Evolutionary conservation across 1,140 invertebrate genomes (phyloP), one percentile per base, ranked within the genome.

Genomic region (Drosophila saltans): DNA sequence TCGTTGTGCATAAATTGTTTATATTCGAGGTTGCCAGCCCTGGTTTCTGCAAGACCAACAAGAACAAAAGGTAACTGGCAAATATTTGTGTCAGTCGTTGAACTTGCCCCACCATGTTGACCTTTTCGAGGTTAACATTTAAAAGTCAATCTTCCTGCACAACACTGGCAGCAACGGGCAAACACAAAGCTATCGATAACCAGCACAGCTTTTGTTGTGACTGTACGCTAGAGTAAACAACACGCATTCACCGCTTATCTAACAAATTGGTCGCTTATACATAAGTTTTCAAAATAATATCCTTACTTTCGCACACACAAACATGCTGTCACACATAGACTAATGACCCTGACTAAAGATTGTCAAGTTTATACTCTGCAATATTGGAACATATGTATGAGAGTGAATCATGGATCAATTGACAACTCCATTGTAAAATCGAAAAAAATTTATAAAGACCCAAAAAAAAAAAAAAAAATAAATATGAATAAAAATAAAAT

Each of bases 1-100:
- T 85, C 72, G 78, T 86, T 76, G 82, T 77, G 69, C 82, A 88
- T 86, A 88, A 86, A 86, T 86, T 88, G 79, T 86, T 86, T 71
- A 85, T 86, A 79, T 85, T 75, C 66, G 52, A 39, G 59, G 45
- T 63, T 62, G 48, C 36, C 66, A 64, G 64, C 39, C n/a, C 26
- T n/a, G 30, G 11, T 40, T 48, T 63, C 6, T 26, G 48, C 60
- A 60, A 68, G 10, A 66, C 57, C 71, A 62, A 63, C 11, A 66
- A 77, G 69, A 73, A 78, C 70, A 80, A 78, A 78, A 77, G 76
- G 66, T 73, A 72, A 77, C 48, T 62, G 72, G 58, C 67, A 79
- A 76, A 80, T 88, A 86, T 82, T 86, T 72, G 76, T 88, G 83
- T 69, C 83, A 86, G 76, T 86, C 80, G 83, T 80, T 88, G 83